Base-by-base conservation (phyloP, 1,140 invertebrate genomes). In the Papilio machaon region DNA sequence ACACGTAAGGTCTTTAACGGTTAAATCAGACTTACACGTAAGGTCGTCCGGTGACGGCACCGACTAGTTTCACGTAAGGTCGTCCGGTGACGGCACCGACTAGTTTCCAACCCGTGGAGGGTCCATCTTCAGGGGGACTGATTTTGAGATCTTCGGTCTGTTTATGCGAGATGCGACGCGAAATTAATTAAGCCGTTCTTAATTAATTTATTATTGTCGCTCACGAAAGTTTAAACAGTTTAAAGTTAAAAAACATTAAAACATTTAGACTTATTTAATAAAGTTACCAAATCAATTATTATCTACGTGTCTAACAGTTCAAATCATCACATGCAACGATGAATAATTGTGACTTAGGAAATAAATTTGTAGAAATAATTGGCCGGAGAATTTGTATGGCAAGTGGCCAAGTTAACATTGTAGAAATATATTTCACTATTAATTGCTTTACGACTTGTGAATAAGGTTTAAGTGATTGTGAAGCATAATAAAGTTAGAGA, bases 371-470 rank as follows among this genome's bases (percentile, higher is more conserved):
- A 11, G 30, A 35, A 70, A 35, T 38, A 70, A 70, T 35, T 35
- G 30, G 23, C 30, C 64, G 64, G 9, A 64, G 23, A 30, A 67
- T n/a, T 19, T 15, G 11, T 15, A 35, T 70, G 64, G 64, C 64
- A 70, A 70, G 30, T 35, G 64, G 64, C 64, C 64, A 70, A 70
- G 64, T 35, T 67, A 10, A 67, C 23, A 30, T 67, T 15, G 64
- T 13, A 35, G 30, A 17, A 70, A 35, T 70, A 67, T 15, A 15
- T 17, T 7, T 70, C 30, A n/a, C 8, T 70, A 35, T 35, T 35
- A 35, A 35, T 70, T 38, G 64, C 38, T 70, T 70, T 70, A 70
- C 1, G 30, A 70, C 30, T 15, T 35, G 23, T 35, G 5, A 70
- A 35, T 30, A 30, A 30, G 11, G 5, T 35, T 70, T 5, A 70